Evolutionary conservation across 2,888 invertebrate species (phyloP), one percentile per base, ranked within the genome.

Genomic region (Calliphora vomitoria): DNA sequence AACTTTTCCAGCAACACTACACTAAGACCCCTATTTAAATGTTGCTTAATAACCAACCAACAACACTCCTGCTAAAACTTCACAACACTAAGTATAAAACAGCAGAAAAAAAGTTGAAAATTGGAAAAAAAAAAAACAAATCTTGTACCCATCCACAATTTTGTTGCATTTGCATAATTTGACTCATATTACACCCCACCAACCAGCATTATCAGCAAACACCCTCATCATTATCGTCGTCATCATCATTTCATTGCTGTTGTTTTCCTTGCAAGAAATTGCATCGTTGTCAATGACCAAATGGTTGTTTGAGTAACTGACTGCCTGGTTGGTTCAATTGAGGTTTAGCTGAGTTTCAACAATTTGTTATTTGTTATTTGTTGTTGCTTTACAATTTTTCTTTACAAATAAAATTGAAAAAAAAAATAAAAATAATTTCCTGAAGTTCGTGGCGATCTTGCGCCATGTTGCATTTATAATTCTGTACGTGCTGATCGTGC

Each of bases 401-500:
- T 78, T 86, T 79, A 66, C 64, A 72, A 69, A 47, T 8, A 79
- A 76, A 13, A 50, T 64, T 15, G n/a, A 53, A n/a, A 60, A 66
- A 10, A 69, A 18, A 60, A 69, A 71, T n/a, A 47, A 58, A 31
- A 74, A 75, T 80, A 71, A 76, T 74, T 87, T 87, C 85, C 78
- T 86, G 78, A 88, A 88, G 83, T 86, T 88, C 88, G 89, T 89
- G 89, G 89, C 87, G 87, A 88, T 89, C 89, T 89, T 88, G 89
- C 86, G 85, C 84, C 79, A 82, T 81, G 81, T 80, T 83, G 83
- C 88, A 82, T 83, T 85, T 83, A 81, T 78, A 75, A 71, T 85
- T 82, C 76, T 90, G 91, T 91, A 92, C 92, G 92, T 92, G 92
- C 92, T 92, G 92, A 91, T 92, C 92, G 92, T 92, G 92, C 88